Conservation (phyloP, 1,140 invertebrate genomes). For the Liolophura sinensis region DNA sequence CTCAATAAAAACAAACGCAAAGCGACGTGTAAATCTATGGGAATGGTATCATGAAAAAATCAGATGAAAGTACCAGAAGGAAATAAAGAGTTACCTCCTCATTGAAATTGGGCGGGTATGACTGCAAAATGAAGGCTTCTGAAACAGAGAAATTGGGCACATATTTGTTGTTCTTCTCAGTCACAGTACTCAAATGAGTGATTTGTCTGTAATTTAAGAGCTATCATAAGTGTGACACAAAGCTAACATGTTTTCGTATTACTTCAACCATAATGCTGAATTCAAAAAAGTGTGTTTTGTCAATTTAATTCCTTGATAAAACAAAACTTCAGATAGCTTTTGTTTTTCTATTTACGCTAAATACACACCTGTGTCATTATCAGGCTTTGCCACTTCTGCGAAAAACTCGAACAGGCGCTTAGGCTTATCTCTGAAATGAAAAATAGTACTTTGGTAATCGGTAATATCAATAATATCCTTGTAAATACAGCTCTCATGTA, state of each 20-base stretch:
- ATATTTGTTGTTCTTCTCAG: not conserved
- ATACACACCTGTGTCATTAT: conserved; percentile 36
- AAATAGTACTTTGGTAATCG: conserved; percentile 9
- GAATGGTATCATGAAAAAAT: too few species aligned
- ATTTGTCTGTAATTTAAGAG: not conserved
- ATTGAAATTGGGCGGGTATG: too few species aligned
- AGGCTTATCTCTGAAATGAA: conserved; percentile 74
- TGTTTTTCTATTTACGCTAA: conserved; percentile 1
- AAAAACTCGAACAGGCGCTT: conserved; percentile 82
- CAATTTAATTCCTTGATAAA: conserved; percentile 15
- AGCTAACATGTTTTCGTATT: not conserved
- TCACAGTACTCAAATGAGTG: not conserved
- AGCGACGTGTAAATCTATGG: too few species aligned
- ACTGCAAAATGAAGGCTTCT: too few species aligned
- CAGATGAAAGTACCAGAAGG: too few species aligned
- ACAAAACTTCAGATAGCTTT: conserved; percentile 3
- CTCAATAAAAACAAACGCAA: too few species aligned
- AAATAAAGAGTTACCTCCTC: too few species aligned
- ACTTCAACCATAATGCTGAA: too few species aligned
- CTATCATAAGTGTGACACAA: not conserved
- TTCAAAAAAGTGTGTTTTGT: not conserved
- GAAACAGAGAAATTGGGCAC: too few species aligned
- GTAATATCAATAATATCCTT: too few species aligned
- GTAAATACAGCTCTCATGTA: too few species aligned
- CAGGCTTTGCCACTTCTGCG: conserved; percentile 71